Base-by-base conservation (phyloP, 2,888 invertebrate species). In the Lissonota sp. region DNA sequence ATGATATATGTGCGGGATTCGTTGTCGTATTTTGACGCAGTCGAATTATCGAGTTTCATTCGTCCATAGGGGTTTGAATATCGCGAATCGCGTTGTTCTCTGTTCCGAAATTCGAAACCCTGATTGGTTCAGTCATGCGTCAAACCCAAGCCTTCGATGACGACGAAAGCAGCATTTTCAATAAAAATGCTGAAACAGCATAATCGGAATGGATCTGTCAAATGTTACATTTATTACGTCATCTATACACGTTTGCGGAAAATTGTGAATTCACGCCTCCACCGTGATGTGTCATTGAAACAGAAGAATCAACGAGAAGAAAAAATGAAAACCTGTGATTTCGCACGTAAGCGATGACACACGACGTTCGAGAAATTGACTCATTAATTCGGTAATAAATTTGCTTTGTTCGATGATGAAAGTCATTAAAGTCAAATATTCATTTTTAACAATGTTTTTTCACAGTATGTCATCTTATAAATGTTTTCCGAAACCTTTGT, bases 61-160 rank as follows among this genome's bases (percentile, higher is more conserved):
- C 14, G 60, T 55, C 53, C 60, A 67, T 26, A 26, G 26, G 60
- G 10, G 66, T 71, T 60, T 49, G 10, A 14, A 60, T 76, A 66
- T 75, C 67, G 10, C 12, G 66, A 10, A 42, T 58, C 37, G 40
- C 37, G 51, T 53, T n/a, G 51, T 37, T 64, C 7, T 39, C 37
- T 58, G 44, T 37, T 7, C 40, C 55, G 51, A 49, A 26, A 79
- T 67, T 58, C 58, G 57, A 70, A 51, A 62, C 81, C 64, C 37
- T 58, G 44, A 26, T 42, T 16, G 7, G 40, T 39, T 55, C 44
- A 58, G 26, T 46, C 60, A 6, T 42, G 42, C 7, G 16, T 46
- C 51, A 14, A 8, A 58, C 14, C 70, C 49, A 26, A 26, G 12
- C 40, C 40, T 42, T 53, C 10, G 8, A 14, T 77, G 37, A 64